phyloP scores from a whole-genome alignment of 2,888 invertebrate species.

The Zaprionus lineosus region DNA sequence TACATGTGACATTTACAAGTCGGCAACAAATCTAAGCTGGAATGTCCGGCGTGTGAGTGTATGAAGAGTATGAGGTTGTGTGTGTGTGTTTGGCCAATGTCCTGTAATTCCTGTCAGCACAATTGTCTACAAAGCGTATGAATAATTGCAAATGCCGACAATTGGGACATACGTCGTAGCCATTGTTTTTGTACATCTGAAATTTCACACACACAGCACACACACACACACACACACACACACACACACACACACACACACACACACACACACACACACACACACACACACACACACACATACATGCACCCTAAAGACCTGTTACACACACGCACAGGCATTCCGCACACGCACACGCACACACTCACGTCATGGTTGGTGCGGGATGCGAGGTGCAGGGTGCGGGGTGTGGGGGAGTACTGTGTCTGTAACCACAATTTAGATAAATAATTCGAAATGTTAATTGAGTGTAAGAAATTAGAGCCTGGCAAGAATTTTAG shows the following conservation, averaged over 20 bases:
- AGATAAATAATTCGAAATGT: slow-evolving; percentile 76
- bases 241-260: no score
- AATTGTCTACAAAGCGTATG: slow-evolving; percentile 79
- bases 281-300: no score
- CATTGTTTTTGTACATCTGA: slow-evolving; percentile 18
- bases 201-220: no score
- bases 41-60: slow-evolving; percentile 54
- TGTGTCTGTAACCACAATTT: slow-evolving; percentile 57
- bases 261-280: no score
- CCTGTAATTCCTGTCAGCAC: slow-evolving; percentile 67
- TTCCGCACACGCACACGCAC: no score
- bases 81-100: slow-evolving; percentile 11
- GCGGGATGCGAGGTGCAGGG: no score
- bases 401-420: no score
- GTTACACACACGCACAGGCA: no score
- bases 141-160: slow-evolving; percentile 77
- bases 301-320: no score
- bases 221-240: no score
- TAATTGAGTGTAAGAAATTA: slow-evolving; percentile 75
- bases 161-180: slow-evolving; percentile 63
- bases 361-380: no score
- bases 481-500: slow-evolving; percentile 52
- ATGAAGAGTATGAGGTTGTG: no score
- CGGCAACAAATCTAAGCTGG: slow-evolving; percentile 72
- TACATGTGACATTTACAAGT: slow-evolving; percentile 76